Evolutionary conservation across 2,888 invertebrate genomes (phyloP).

Genomic region (Matsumyia berberina): DNA sequence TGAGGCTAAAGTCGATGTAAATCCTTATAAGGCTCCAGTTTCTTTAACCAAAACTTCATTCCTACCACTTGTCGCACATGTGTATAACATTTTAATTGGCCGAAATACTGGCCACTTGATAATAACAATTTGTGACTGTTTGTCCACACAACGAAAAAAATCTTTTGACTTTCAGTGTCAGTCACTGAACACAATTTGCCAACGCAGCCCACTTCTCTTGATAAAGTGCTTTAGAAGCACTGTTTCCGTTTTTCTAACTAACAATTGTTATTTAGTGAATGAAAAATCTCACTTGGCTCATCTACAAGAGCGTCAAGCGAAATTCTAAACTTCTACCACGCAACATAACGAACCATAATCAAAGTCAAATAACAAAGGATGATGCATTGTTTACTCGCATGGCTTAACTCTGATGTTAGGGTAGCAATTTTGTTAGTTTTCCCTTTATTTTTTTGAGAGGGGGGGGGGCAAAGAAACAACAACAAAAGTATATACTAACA

Average conservation of each 20-base stretch:
- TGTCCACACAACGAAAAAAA: too few relatives aligned
- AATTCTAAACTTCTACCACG: conserved; percentile 16
- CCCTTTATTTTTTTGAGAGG: neutral
- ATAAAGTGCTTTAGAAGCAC: conserved; percentile 1
- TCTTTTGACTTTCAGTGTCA: neutral
- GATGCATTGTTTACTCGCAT: conserved; percentile 52
- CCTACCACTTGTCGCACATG: too few relatives aligned
- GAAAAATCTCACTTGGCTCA: conserved; percentile 19
- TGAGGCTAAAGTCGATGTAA: too few relatives aligned
- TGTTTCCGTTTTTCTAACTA: neutral
- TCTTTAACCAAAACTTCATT: too few relatives aligned
- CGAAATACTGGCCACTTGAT: too few relatives aligned
- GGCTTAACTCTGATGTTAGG: conserved; percentile 47
- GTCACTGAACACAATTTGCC: neutral
- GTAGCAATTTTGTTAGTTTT: conserved; percentile 60
- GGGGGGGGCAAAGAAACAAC: conserved; percentile 18
- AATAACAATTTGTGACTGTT: too few relatives aligned
- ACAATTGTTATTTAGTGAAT: conserved; percentile 29
- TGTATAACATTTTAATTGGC: too few relatives aligned
- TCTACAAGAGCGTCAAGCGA: conserved; percentile 5
- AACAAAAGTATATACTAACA: conserved; percentile 16
- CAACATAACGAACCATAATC: conserved; percentile 58
- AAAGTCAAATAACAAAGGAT: conserved; percentile 69
- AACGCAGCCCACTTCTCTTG: neutral
- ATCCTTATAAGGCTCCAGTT: too few relatives aligned